Evolutionary conservation across 37 sponge, comb jelly and placozoan genomes (phyloP).

Genomic region (Spongilla lacustris): DNA sequence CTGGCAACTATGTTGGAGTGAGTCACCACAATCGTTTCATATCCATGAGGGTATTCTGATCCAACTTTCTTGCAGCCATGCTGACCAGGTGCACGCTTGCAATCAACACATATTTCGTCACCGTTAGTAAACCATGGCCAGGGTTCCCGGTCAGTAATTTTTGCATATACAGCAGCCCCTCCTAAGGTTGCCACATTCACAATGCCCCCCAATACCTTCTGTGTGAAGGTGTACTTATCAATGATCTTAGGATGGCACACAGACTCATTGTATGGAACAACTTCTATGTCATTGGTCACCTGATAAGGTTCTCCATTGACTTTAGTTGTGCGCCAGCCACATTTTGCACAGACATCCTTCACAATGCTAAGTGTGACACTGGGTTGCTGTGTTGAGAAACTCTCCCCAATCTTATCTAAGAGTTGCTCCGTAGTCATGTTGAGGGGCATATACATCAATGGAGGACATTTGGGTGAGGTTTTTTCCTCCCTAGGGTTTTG

Average conservation of each 20-base stretch:
- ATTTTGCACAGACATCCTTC: not conserved
- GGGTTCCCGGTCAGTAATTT: not conserved
- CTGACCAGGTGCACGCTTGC: not conserved
- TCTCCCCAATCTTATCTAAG: not conserved
- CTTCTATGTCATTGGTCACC: not conserved
- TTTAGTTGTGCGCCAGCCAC: not conserved
- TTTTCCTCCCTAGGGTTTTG: not conserved
- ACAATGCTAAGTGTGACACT: not conserved
- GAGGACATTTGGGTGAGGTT: not conserved
- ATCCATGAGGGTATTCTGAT: not conserved
- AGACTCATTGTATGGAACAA: not conserved
- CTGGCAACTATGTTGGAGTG: not conserved
- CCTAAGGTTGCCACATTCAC: not conserved
- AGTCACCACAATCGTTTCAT: not conserved
- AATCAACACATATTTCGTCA: not conserved
- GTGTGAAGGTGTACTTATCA: not conserved
- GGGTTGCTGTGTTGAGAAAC: not conserved
- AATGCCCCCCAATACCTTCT: not conserved
- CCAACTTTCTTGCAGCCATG: not conserved
- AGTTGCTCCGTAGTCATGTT: not conserved
- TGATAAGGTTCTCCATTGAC: not conserved
- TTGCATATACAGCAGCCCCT: not conserved
- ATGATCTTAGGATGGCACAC: not conserved
- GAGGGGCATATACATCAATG: not conserved
- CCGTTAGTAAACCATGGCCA: not conserved